Conservation (phyloP, 2,888 invertebrate species). For the Tubulanus polymorphus region DNA sequence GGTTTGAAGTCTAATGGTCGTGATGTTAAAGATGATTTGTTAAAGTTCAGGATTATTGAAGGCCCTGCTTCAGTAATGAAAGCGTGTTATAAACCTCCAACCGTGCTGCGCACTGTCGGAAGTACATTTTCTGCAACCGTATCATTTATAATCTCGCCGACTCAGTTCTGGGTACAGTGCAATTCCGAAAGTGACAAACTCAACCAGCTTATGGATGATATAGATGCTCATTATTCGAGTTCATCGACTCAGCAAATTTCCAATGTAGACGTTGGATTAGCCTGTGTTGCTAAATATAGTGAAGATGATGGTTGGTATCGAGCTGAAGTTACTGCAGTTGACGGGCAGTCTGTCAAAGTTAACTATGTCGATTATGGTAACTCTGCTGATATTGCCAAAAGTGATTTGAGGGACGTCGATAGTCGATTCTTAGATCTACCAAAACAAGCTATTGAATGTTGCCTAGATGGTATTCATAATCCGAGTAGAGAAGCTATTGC, state of each 20-base stretch:
- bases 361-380: slow-evolving; percentile 8
- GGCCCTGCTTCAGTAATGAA: too few species aligned
- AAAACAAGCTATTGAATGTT: not conserved
- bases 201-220: slow-evolving; percentile 16
- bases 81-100: too few species aligned
- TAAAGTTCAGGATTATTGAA: too few species aligned
- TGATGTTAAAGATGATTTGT: too few species aligned
- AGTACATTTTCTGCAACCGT: too few species aligned
- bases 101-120: too few species aligned
- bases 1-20: too few species aligned
- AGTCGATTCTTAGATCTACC: not conserved
- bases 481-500: not conserved
- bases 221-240: slow-evolving; percentile 19
- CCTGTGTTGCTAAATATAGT: not conserved
- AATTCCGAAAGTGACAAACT: slow-evolving; percentile 21
- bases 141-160: too few species aligned
- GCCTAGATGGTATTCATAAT: slow-evolving; percentile 10
- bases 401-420: not conserved
- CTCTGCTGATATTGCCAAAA: not conserved
- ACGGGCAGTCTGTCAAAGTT: not conserved
- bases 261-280: not conserved
- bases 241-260: too few species aligned
- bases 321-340: not conserved
- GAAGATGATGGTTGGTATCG: not conserved
- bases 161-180: slow-evolving; percentile 31